Evolutionary conservation across 1,140 invertebrate species (phyloP).

Genomic region (Galleria mellonella): DNA sequence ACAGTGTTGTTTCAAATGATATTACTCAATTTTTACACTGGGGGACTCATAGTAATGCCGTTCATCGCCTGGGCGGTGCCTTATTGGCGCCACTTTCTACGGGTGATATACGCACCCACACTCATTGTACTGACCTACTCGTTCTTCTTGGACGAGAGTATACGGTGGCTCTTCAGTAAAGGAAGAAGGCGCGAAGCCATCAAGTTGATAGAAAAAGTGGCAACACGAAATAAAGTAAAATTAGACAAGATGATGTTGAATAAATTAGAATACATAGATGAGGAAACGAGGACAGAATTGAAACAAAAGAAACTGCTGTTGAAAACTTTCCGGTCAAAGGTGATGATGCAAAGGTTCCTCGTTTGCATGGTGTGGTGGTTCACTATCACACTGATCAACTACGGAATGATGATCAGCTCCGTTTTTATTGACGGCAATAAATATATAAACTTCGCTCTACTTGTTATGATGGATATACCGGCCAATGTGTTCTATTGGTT

Average conservation of each 20-base stretch:
- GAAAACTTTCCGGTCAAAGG: conserved; percentile 49
- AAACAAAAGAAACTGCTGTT: conserved; percentile 39
- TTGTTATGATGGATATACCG: conserved; percentile 82
- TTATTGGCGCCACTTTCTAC: conserved; percentile 55
- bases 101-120: conserved; percentile 56
- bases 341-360: conserved; percentile 63
- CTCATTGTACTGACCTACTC: conserved; percentile 52
- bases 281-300: conserved; percentile 19
- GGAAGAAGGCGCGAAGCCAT: conserved; percentile 42
- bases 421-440: conserved; percentile 82
- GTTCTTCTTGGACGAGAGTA: conserved; percentile 59
- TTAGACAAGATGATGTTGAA: conserved; percentile 35
- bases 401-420: conserved; percentile 87
- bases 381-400: conserved; percentile 85
- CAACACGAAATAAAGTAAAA: conserved; percentile 38
- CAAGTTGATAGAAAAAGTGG: conserved; percentile 48
- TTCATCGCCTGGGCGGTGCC: conserved; percentile 55
- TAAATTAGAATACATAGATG: conserved; percentile 41
- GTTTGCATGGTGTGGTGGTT: conserved; percentile 84
- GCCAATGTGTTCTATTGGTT: conserved; percentile 78
- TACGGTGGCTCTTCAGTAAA: conserved; percentile 82
- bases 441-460: conserved; percentile 82
- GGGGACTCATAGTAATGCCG: conserved; percentile 51
- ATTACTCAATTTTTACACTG: conserved; percentile 52
- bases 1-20: conserved; percentile 57